Base-by-base conservation (phyloP, 2,797 vertebrate species). In the Sebastes hopkinsi region DNA sequence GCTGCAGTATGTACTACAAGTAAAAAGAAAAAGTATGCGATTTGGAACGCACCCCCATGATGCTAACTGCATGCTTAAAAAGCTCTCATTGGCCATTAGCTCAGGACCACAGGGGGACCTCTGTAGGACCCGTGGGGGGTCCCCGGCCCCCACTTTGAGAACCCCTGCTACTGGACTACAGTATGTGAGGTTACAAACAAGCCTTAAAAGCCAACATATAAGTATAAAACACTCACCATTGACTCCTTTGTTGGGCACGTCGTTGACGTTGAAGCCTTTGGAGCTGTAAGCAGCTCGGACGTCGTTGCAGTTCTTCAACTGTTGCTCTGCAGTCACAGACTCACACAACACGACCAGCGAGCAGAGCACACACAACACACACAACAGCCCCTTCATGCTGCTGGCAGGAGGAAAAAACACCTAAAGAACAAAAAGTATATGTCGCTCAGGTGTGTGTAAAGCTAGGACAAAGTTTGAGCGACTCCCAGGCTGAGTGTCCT, bases 211-310 rank as follows among this genome's bases (percentile, higher is more conserved):
- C 5, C 2, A 16, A n/a, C 5, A 5, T 2, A 18, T 14, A 25
- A 61, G 1, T 22, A 12, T 27, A 22, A 29, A 4, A 23, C 1
- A 89, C 97, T 96, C 94, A 99, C 98, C 97, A 69, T 95, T 96
- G 65, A 97, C 94, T 88, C 96, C 97, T 93, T 97, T 97, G 93
- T 95, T 95, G 86, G 98, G 97, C 11, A 97, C 97, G 66, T 98
- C 97, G 92, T 97, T 97, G 65, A 96, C 94, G 95, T 97, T 97
- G 95, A 98, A 98, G 84, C 97, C 98, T 78, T 97, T 97, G 88
- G 97, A 97, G 89, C 96, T 97, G 94, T 97, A 98, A 20, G 97
- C 96, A 32, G 88, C 94, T n/a, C 95, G 94, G 30, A 99, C 97
- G 84, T 98, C 97, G 77, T 97, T 96, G 87, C 98, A 99, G 96